These are phyloP conservation scores for Rotaria sp. DNA, from an alignment of 2,888 invertebrate genomes.

Conservation along the genomic window DNA sequence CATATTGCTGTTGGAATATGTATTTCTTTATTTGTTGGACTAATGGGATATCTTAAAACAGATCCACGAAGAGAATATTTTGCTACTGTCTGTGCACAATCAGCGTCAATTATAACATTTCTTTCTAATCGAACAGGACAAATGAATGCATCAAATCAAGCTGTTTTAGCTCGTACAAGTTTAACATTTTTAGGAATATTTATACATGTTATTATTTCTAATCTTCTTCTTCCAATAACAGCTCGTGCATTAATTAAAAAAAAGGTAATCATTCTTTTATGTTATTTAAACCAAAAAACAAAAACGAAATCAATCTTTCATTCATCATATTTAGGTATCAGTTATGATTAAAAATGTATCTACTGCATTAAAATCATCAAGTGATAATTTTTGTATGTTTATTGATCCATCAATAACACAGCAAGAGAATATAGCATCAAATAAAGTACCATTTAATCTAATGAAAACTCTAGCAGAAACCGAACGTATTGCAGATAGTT, in stretches of 20 bases:
- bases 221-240: not conserved
- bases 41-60: not conserved
- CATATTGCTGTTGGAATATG: not conserved
- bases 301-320: too few species aligned
- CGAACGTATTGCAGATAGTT: not conserved
- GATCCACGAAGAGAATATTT: constrained; percentile 15
- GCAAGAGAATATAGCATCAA: not conserved
- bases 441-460: not conserved
- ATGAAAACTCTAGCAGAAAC: not conserved
- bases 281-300: too few species aligned
- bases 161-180: constrained; percentile 24
- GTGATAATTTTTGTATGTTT: constrained; percentile 10
- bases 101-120: not conserved
- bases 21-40: constrained; percentile 7
- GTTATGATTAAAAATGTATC: not conserved
- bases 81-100: constrained; percentile 22
- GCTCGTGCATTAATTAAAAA: constrained; percentile 21
- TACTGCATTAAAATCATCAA: not conserved
- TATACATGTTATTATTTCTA: constrained; percentile 7
- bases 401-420: not conserved
- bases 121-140: not conserved
- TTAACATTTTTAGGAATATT: constrained; percentile 26
- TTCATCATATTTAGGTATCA: not conserved
- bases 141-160: not conserved
- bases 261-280: not conserved